phyloP scores from a whole-genome alignment of 2,888 invertebrate species.

The Epicampocera succincta region DNA sequence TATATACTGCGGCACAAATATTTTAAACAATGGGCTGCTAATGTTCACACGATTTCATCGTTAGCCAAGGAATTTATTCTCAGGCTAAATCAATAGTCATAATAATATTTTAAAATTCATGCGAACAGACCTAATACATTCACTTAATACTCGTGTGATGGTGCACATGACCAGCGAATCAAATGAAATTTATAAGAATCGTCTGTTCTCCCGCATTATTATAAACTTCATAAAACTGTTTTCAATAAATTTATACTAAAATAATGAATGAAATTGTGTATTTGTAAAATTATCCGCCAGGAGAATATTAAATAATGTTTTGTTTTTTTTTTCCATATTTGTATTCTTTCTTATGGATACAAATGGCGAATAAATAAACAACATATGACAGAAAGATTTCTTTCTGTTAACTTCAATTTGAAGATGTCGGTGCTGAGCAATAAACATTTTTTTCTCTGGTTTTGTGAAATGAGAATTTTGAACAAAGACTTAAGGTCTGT shows the following conservation, averaged over 20 bases:
- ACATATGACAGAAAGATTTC: not conserved
- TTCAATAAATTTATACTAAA: slow-evolving; percentile 28
- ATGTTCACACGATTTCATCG: no score
- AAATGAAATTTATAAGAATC: slow-evolving; percentile 25
- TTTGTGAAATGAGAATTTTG: no score
- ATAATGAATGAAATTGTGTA: slow-evolving; percentile 54
- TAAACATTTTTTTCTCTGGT: no score
- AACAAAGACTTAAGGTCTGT: no score
- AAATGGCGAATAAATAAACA: slow-evolving; percentile 14
- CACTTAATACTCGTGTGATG: no score
- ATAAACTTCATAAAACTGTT: slow-evolving; percentile 13
- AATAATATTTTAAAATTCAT: no score
- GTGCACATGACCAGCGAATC: not conserved
- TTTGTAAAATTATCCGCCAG: slow-evolving; percentile 53
- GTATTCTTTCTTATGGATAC: slow-evolving; percentile 7
- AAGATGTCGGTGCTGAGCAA: no score
- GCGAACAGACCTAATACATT: no score
- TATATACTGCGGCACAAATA: no score
- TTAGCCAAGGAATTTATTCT: no score
- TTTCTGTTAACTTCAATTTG: not conserved
- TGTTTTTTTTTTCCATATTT: slow-evolving; percentile 17
- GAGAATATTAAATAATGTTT: slow-evolving; percentile 65
- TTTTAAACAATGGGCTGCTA: no score
- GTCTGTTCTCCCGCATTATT: slow-evolving; percentile 31
- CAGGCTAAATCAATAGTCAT: no score